Conservation (phyloP, 1,140 invertebrate species). For the Formica selysi region DNA sequence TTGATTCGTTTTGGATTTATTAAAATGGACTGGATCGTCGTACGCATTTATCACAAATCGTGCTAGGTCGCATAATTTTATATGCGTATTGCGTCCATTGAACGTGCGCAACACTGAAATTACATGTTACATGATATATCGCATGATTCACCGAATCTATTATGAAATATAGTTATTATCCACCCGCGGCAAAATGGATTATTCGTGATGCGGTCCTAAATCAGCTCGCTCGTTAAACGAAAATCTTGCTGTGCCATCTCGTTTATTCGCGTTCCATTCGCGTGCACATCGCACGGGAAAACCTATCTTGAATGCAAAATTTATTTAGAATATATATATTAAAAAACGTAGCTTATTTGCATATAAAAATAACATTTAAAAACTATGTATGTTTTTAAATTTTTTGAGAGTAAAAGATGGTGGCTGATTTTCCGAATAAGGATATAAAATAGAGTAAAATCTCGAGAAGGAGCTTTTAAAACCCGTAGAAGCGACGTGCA, state of each 20-base stretch:
- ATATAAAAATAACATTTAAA: slow-evolving; percentile 7
- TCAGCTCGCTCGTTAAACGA: slow-evolving; percentile 31
- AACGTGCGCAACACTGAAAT: slow-evolving; percentile 42
- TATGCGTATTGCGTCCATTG: slow-evolving; percentile 17
- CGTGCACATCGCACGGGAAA: not conserved
- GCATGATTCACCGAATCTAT: slow-evolving; percentile 41
- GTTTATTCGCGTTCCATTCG: not conserved
- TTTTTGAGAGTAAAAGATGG: not conserved
- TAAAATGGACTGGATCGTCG: slow-evolving; percentile 11
- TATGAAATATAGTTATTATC: slow-evolving; percentile 51
- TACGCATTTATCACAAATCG: slow-evolving; percentile 48
- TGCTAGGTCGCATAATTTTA: slow-evolving; percentile 27
- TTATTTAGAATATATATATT: not conserved
- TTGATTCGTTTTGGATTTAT: slow-evolving; percentile 29
- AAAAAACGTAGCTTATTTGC: not conserved
- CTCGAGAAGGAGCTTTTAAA: not conserved
- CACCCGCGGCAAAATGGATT: slow-evolving; percentile 34
- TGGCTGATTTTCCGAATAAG: not conserved
- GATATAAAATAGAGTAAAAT: not conserved
- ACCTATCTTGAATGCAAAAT: not conserved
- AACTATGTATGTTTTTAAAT: not conserved
- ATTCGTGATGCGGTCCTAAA: slow-evolving; percentile 38
- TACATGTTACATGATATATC: slow-evolving; percentile 47
- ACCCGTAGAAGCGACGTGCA: not conserved
- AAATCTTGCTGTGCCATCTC: slow-evolving; percentile 23